A percentile compares a stretch with the other conserved stretches of the same genome.
phyloP scores from a whole-genome alignment of 2,797 vertebrate genomes.

The Chaunax sp. region DNA sequence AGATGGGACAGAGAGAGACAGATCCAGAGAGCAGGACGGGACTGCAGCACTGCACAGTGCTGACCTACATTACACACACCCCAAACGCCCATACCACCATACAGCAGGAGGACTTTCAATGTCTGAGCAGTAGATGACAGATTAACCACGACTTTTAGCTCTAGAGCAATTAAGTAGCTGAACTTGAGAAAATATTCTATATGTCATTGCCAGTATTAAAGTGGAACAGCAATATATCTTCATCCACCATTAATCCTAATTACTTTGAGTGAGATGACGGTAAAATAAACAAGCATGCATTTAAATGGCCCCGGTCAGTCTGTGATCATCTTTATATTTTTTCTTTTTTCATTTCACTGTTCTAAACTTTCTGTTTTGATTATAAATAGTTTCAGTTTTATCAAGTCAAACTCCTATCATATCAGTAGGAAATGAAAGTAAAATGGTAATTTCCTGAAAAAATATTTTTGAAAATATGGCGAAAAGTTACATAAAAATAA shows the following conservation, averaged over 20 bases:
- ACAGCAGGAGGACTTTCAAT: slow-evolving; percentile 53
- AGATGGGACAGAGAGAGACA: slow-evolving; percentile 39
- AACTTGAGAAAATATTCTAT: slow-evolving; percentile 44
- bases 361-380: too few relatives aligned
- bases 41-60: slow-evolving; percentile 43
- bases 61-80: slow-evolving; percentile 67
- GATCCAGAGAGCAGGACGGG: slow-evolving; percentile 23
- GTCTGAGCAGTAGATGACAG: slow-evolving; percentile 22
- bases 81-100: slow-evolving; percentile 36
- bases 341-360: not conserved
- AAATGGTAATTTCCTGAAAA: too few relatives aligned
- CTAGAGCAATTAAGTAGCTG: slow-evolving; percentile 32
- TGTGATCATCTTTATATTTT: not conserved
- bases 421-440: too few relatives aligned
- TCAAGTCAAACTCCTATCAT: not conserved
- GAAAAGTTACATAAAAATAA: too few relatives aligned
- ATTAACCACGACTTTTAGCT: slow-evolving; percentile 30
- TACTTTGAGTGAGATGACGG: not conserved
- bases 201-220: slow-evolving; percentile 26
- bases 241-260: not conserved
- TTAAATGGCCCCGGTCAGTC: slow-evolving; percentile 6
- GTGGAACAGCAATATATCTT: slow-evolving; percentile 19
- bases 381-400: not conserved
- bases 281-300: slow-evolving; percentile 5
- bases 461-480: too few relatives aligned